Evolutionary conservation across 2,797 vertebrate species (phyloP).

Genomic region (Vireo griseus): DNA sequence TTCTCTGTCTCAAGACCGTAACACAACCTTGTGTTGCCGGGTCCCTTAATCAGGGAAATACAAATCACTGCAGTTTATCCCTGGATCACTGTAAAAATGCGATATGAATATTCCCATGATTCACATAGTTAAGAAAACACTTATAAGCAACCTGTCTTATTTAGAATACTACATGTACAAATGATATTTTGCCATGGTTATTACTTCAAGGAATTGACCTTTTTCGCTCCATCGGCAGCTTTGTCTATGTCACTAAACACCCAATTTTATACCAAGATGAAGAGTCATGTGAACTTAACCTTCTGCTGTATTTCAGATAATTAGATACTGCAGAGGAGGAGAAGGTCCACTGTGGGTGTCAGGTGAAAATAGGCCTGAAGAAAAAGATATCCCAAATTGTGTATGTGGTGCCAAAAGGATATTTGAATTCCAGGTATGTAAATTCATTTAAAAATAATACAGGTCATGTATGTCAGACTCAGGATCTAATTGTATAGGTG

Average conservation of each 20-base stretch:
- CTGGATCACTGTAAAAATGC: neutral
- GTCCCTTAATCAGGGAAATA: neutral
- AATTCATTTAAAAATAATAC: neutral
- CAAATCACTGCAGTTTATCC: neutral
- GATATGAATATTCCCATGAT: neutral
- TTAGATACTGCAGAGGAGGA: constrained; percentile 88
- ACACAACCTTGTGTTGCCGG: neutral
- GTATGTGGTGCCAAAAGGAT: constrained; percentile 85
- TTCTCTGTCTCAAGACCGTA: neutral
- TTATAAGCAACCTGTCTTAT: neutral
- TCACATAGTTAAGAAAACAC: neutral
- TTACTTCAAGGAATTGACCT: neutral
- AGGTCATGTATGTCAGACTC: neutral
- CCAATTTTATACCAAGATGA: neutral
- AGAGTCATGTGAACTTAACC: neutral
- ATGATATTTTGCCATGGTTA: neutral
- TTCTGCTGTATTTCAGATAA: constrained; percentile 76
- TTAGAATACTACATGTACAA: neutral
- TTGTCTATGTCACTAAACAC: neutral
- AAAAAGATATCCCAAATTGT: constrained; percentile 85
- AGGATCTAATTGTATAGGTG: neutral
- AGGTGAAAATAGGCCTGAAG: constrained; percentile 80
- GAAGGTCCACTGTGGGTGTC: constrained; percentile 90
- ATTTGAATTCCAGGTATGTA: constrained; percentile 95
- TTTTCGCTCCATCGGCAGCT: neutral